phyloP scores from a whole-genome alignment of 2,797 vertebrate species.

The Melanotaenia parkinsoni region DNA sequence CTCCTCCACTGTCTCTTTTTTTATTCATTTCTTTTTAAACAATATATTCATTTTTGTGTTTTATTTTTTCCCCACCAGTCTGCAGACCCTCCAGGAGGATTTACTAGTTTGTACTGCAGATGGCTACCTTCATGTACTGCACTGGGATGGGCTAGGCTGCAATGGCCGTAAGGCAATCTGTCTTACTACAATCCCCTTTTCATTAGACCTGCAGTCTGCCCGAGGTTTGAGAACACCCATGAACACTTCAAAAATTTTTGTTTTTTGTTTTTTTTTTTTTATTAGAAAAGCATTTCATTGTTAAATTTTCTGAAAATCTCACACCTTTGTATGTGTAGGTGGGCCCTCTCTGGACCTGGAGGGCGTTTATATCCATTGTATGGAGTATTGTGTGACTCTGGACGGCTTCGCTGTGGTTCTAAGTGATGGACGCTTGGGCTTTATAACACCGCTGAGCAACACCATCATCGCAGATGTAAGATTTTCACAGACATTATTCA shows the following conservation, averaged over 20 bases:
- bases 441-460: constrained; percentile 93
- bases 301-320: too few relatives aligned
- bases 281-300: not conserved
- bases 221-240: constrained; percentile 83
- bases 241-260: not conserved
- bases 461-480: constrained; percentile 92
- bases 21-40: not conserved
- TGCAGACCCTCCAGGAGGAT: constrained; percentile 94
- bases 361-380: constrained; percentile 88
- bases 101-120: constrained; percentile 93
- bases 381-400: constrained; percentile 95
- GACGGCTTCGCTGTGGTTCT: constrained; percentile 97
- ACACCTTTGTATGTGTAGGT: constrained; percentile 70
- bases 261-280: not conserved
- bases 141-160: constrained; percentile 92
- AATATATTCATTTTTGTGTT: not conserved
- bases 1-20: not conserved
- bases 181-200: constrained; percentile 94
- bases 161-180: constrained; percentile 95
- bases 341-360: constrained; percentile 94
- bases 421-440: constrained; percentile 94
- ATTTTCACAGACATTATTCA: constrained; percentile 4
- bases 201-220: constrained; percentile 94
- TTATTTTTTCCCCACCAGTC: constrained; percentile 72
- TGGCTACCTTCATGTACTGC: constrained; percentile 94